Evolutionary conservation across 2,888 invertebrate species (phyloP).

Genomic region (Agrenia bidenticulata): DNA sequence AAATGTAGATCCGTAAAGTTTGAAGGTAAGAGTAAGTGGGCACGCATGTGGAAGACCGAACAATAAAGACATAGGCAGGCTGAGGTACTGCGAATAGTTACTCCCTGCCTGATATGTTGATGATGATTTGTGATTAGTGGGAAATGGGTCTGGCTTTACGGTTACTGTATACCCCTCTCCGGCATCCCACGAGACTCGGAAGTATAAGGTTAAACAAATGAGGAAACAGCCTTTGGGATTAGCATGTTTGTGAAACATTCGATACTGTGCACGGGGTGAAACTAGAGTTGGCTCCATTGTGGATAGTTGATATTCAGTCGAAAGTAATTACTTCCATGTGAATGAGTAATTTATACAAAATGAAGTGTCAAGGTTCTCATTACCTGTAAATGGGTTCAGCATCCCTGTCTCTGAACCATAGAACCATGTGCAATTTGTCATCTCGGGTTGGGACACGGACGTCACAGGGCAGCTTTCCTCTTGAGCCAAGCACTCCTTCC

Average conservation of each 20-base stretch:
- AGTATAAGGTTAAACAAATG: slow-evolving; percentile 8
- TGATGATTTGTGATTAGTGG: too few relatives aligned
- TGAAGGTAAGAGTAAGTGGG: too few relatives aligned
- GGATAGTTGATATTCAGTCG: background rate
- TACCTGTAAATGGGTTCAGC: slow-evolving; percentile 84
- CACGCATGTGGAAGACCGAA: too few relatives aligned
- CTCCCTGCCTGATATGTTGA: too few relatives aligned
- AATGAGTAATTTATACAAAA: slow-evolving; percentile 21
- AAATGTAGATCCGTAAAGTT: too few relatives aligned
- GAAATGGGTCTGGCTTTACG: too few relatives aligned
- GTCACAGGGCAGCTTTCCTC: slow-evolving; percentile 82
- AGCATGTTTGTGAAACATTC: background rate
- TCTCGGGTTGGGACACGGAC: slow-evolving; percentile 75
- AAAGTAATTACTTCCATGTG: slow-evolving; percentile 15
- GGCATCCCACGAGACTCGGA: background rate
- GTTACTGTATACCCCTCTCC: too few relatives aligned
- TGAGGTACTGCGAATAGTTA: too few relatives aligned
- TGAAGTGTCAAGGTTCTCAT: slow-evolving; percentile 45
- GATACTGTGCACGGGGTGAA: too few relatives aligned
- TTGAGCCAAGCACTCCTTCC: slow-evolving; percentile 76
- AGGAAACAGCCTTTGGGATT: slow-evolving; percentile 11
- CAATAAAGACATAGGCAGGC: too few relatives aligned
- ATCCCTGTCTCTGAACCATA: slow-evolving; percentile 84
- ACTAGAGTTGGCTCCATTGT: too few relatives aligned
- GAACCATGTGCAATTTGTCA: slow-evolving; percentile 82